Percentiles rank a stretch among this genome's conserved stretches.
Conservation (phyloP, 2,113 vertebrate species). For the Syngnathoides biaculeatus region DNA sequence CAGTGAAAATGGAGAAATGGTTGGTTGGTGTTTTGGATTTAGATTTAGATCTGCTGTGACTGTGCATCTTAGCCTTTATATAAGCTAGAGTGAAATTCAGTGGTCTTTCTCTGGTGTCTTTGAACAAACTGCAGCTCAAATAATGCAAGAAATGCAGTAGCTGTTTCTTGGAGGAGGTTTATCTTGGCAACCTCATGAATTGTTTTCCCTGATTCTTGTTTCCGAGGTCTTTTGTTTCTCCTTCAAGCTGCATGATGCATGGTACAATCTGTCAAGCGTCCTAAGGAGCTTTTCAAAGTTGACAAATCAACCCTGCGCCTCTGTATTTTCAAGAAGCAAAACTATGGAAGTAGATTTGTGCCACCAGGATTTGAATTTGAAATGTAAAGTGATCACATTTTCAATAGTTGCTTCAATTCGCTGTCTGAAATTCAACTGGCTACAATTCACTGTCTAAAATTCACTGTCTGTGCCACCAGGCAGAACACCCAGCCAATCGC, state of each 20-base stretch:
- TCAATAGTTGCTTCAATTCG: no score
- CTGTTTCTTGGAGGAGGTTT: background rate
- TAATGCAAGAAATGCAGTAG: background rate
- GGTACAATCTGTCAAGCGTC: background rate
- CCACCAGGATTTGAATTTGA: no score
- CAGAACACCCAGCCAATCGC: no score
- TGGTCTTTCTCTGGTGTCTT: background rate
- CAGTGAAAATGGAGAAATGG: constrained; percentile 70
- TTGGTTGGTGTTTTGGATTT: constrained; percentile 74
- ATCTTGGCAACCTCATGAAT: background rate
- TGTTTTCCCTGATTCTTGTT: background rate
- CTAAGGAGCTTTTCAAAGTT: background rate
- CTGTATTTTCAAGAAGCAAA: background rate
- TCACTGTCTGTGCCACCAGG: no score
- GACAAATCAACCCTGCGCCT: background rate
- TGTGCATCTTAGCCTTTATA: constrained; percentile 17
- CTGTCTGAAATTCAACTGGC: no score
- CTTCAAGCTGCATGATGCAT: background rate
- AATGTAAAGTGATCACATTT: no score
- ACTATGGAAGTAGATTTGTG: no score
- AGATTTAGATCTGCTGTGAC: constrained; percentile 20
- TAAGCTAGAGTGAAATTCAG: background rate
- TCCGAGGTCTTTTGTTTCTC: background rate
- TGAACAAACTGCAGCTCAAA: background rate
- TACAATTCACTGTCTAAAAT: no score